phyloP scores from a whole-genome alignment of 2,888 invertebrate genomes.

The Mythimna impura region DNA sequence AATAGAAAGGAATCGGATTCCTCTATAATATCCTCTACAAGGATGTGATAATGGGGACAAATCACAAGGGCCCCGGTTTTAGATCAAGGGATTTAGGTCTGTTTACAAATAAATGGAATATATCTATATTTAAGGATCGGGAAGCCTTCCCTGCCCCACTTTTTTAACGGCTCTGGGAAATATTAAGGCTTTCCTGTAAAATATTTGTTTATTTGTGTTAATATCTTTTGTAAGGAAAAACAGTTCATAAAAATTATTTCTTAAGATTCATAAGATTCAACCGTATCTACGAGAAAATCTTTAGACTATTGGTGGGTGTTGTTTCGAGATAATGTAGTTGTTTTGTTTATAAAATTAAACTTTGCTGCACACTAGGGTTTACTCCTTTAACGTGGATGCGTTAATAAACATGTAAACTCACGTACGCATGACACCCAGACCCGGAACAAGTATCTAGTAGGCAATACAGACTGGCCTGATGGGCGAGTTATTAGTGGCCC shows the following conservation, averaged over 20 bases:
- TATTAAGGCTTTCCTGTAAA: slow-evolving; percentile 3
- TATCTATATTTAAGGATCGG: neutral
- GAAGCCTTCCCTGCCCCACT: slow-evolving; percentile 20
- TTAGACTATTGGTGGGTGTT: no score
- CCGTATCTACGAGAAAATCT: no score
- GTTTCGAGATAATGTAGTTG: neutral
- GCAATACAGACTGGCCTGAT: no score
- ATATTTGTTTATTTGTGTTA: slow-evolving; percentile 21
- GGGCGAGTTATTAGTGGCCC: no score
- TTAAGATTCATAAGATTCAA: neutral
- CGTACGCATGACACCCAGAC: no score
- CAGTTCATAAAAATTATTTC: neutral
- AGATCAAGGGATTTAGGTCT: slow-evolving; percentile 22
- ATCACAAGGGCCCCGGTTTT: slow-evolving; percentile 27
- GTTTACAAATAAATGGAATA: slow-evolving; percentile 40
- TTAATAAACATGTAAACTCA: no score
- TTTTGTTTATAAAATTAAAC: no score
- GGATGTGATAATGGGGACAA: slow-evolving; percentile 22
- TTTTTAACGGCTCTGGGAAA: slow-evolving; percentile 10
- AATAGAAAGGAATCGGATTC: neutral
- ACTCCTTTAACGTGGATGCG: no score
- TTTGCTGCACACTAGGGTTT: no score
- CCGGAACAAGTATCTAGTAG: no score
- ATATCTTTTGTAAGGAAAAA: neutral
- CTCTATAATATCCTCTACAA: neutral